Evolutionary conservation across 2,888 invertebrate species (phyloP), one percentile per base, ranked within the genome.

Genomic region (Crioceris asparagi): DNA sequence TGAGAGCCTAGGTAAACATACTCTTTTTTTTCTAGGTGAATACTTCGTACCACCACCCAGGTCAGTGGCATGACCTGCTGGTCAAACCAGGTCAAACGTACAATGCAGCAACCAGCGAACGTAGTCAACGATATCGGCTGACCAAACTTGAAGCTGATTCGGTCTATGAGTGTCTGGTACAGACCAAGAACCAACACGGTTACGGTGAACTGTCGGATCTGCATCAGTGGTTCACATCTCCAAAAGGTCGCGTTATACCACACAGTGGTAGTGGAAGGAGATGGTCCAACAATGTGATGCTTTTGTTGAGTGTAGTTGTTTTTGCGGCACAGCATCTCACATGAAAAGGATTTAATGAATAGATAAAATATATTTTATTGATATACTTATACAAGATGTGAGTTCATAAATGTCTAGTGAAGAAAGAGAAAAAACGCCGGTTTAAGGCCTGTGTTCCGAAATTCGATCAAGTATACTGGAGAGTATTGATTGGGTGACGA

Each of bases 121-220:
- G 66, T 45, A 52, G 49, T 4, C 62, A 62, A 55, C 65, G 66
- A 10, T 71, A 70, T 56, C 62, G 64, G 35, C 62, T 73, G 29
- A 60, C 59, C 8, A 65, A 66, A 30, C 59, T 74, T 34, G 66
- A 69, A 18, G 61, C 70, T 0, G 71, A 70, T 29, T 67, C 70
- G 2, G 65, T 68, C 18, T 74, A 72, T 53, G 73, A 74, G 51
- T 70, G 71, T 30, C 60, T 70, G 39, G 64, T 73, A n/a, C 68
- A 70, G 46, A 68, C 72, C 32, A 71, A 69, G 54, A 74, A 74
- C 52, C 67, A 68, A 45, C 70, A 70, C 47, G 73, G 73, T 18
- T 71, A 69, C 61, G 70, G 70, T 39, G 70, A 71, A 51, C 59
- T 69, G 4, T 68, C 69, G n/a, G 69, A 70, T 38, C 50, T 68